Evolutionary conservation across 2,113 vertebrate genomes (phyloP).

Genomic region (Hydropotes inermis): DNA sequence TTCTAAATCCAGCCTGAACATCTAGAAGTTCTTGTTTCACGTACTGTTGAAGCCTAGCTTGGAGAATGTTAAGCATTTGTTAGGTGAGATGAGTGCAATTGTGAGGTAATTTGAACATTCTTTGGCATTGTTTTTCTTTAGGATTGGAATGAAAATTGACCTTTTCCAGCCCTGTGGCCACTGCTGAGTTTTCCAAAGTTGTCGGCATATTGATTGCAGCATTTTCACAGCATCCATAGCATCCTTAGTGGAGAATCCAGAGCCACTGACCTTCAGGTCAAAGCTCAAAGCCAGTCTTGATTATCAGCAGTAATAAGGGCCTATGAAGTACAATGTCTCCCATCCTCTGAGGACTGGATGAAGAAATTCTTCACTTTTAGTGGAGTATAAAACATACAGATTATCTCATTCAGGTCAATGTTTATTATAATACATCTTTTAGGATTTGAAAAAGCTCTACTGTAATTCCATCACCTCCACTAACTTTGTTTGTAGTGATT

Average conservation of each 20-base stretch:
- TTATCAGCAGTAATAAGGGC: not conserved
- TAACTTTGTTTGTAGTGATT: not conserved
- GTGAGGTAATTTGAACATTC: not conserved
- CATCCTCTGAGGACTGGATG: not conserved
- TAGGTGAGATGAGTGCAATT: not conserved
- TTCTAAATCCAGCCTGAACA: not conserved
- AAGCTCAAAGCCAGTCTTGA: conserved; percentile 28
- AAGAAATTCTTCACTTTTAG: not conserved
- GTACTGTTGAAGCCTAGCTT: not conserved
- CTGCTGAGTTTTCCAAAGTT: not conserved
- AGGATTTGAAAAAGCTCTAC: not conserved
- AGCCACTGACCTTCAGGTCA: conserved; percentile 51
- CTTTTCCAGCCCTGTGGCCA: not conserved
- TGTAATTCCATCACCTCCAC: not conserved
- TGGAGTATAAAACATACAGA: not conserved
- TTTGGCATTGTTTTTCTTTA: not conserved
- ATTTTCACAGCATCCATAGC: not conserved
- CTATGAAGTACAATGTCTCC: not conserved
- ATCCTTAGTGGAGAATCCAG: conserved; percentile 53
- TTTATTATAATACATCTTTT: not conserved
- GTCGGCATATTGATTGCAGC: not conserved
- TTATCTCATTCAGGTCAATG: not conserved
- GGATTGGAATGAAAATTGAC: not conserved
- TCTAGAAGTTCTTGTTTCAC: not conserved
- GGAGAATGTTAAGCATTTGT: not conserved